Percentiles rank a stretch among this genome's conserved stretches.
Evolutionary conservation across 2,797 vertebrate species (phyloP).

Genomic region (Selene dorsalis): DNA sequence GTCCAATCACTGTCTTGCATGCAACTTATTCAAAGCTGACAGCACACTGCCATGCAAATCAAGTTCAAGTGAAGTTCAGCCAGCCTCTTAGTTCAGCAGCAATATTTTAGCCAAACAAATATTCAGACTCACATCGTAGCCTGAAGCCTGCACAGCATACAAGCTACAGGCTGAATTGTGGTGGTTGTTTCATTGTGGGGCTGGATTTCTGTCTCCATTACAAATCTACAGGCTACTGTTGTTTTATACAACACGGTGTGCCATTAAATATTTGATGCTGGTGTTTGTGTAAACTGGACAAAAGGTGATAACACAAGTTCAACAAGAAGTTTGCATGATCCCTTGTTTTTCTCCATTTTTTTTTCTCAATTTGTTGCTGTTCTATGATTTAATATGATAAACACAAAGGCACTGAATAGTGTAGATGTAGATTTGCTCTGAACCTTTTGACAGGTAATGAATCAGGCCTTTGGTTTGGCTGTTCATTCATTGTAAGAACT

Average conservation of each 20-base stretch:
- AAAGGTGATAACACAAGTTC: not conserved
- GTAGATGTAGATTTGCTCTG: not conserved
- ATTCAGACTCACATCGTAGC: conserved; percentile 29
- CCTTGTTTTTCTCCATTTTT: no score
- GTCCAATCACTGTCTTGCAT: conserved; percentile 40
- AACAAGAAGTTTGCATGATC: no score
- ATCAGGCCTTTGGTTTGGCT: not conserved
- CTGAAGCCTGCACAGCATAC: not conserved
- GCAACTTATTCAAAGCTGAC: conserved; percentile 34
- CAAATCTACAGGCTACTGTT: conserved; percentile 5
- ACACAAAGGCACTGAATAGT: not conserved
- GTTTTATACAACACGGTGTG: not conserved
- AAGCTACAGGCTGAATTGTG: conserved; percentile 9
- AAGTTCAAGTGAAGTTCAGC: conserved; percentile 63
- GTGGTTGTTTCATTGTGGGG: not conserved
- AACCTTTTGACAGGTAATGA: not conserved
- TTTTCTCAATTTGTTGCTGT: no score
- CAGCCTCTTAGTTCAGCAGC: conserved; percentile 39
- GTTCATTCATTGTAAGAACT: conserved; percentile 3
- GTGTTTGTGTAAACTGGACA: not conserved
- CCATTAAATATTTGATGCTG: conserved; percentile 36
- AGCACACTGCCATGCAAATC: conserved; percentile 7
- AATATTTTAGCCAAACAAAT: conserved; percentile 43
- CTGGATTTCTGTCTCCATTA: not conserved
- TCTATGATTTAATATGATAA: not conserved